phyloP scores from a whole-genome alignment of 2,797 vertebrate species.

The Potorous gilbertii region DNA sequence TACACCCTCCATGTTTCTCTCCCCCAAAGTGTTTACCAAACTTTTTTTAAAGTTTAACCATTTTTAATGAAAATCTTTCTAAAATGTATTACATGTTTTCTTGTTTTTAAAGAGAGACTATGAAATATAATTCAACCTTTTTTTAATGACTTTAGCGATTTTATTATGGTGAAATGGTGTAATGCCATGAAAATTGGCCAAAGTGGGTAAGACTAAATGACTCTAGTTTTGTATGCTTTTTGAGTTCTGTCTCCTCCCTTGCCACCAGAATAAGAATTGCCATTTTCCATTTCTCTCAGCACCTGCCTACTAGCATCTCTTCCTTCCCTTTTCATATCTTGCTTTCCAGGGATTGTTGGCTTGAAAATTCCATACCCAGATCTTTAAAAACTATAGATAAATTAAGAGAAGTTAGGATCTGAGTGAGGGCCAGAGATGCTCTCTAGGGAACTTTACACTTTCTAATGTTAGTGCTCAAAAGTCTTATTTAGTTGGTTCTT shows the following conservation, averaged over 20 bases:
- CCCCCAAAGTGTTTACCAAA: background rate
- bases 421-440: background rate
- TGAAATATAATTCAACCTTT: background rate
- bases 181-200: background rate
- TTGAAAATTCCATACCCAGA: background rate
- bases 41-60: background rate
- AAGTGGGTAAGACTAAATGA: background rate
- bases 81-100: background rate
- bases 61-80: background rate
- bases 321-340: background rate
- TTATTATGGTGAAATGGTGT: background rate
- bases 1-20: background rate
- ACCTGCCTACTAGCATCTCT: background rate
- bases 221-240: background rate
- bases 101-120: slow-evolving; percentile 31
- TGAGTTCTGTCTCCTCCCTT: background rate
- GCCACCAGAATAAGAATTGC: background rate
- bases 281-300: background rate
- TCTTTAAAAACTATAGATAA: background rate
- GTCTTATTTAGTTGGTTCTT: background rate
- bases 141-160: background rate
- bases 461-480: background rate
- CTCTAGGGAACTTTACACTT: background rate
- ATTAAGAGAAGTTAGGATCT: background rate
- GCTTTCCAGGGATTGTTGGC: background rate